phyloP scores from a whole-genome alignment of 2,113 vertebrate genomes.

The Hystrix brachyura region DNA sequence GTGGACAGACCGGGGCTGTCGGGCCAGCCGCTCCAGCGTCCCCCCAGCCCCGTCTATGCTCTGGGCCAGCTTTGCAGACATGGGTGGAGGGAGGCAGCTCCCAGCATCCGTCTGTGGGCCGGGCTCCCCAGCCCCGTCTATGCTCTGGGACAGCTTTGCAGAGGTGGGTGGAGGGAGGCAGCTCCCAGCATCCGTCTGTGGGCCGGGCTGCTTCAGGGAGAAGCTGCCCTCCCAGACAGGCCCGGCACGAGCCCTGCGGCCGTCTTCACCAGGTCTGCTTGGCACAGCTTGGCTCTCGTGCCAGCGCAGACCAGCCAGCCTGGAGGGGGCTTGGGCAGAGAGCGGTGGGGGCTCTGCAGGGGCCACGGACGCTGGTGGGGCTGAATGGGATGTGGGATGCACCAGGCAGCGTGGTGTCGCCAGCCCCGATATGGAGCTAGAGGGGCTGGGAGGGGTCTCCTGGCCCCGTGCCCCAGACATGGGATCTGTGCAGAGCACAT shows the following conservation, averaged over 20 bases:
- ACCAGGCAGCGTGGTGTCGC: fast-evolving
- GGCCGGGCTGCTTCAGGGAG: not conserved
- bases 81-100: not conserved
- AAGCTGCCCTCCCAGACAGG: not conserved
- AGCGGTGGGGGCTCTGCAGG: too few species aligned
- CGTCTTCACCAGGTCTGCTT: too few species aligned
- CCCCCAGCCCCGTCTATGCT: not conserved
- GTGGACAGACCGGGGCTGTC: fast-evolving
- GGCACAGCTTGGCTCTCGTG: not conserved
- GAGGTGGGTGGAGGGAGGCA: not conserved
- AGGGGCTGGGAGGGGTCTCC: fast-evolving
- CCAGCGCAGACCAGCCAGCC: not conserved
- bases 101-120: too few species aligned
- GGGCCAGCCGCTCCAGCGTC: too few species aligned
- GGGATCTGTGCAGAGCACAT: not conserved
- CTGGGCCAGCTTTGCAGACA: not conserved
- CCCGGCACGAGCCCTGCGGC: not conserved
- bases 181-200: not conserved
- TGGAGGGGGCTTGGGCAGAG: not conserved
- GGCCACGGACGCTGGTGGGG: fast-evolving
- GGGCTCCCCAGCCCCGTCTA: too few species aligned
- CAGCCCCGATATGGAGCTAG: not conserved
- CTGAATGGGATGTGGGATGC: not conserved
- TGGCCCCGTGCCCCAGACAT: fast-evolving
- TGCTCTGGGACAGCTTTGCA: too few species aligned